phyloP scores from a whole-genome alignment of 2,113 vertebrate species.

The Brachyistius frenatus region DNA sequence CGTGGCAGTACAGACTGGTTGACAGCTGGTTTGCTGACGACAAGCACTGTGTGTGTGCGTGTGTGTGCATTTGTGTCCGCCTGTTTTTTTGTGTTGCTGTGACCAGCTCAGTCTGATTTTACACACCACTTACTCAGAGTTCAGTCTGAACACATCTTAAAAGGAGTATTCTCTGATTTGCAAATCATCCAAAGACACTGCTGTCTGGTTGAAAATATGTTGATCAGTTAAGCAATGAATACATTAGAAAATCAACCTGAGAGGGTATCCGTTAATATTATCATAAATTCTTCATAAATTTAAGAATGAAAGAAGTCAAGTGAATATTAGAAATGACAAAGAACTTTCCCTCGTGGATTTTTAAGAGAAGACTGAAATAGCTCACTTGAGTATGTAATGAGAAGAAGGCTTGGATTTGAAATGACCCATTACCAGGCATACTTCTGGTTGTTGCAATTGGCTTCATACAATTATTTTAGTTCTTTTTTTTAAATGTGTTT shows the following conservation, averaged over 20 bases:
- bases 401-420: conserved; percentile 44
- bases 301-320: conserved; percentile 9
- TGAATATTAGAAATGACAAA: not conserved
- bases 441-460: conserved; percentile 13
- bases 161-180: conserved; percentile 25
- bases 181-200: conserved; percentile 12
- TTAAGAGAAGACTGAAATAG: conserved; percentile 18
- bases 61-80: not conserved
- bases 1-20: not conserved
- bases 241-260: conserved; percentile 3
- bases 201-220: no score
- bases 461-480: conserved; percentile 1
- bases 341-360: conserved; percentile 22
- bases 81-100: not conserved
- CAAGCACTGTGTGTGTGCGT: not conserved
- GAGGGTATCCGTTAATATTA: conserved; percentile 4
- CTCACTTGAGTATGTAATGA: conserved; percentile 5
- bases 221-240: not conserved
- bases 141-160: conserved; percentile 10
- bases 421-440: conserved; percentile 23
- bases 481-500: not conserved
- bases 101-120: not conserved
- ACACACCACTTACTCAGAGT: not conserved
- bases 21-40: not conserved
- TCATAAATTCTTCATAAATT: not conserved